phyloP scores from a whole-genome alignment of 2,888 invertebrate species.

The Drosophila pseudotalamancana region DNA sequence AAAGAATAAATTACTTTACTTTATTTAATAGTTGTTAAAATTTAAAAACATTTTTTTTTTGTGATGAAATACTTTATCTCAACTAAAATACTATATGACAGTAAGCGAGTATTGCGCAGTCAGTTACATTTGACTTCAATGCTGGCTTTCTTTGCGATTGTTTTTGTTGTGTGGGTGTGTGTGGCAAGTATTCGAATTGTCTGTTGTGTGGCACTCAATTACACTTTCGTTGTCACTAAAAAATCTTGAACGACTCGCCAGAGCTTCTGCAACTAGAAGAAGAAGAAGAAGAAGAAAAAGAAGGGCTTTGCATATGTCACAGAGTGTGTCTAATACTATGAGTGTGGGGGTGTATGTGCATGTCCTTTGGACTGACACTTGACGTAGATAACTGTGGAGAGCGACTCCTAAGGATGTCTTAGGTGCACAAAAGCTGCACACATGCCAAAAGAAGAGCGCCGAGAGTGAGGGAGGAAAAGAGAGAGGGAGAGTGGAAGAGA shows the following conservation, averaged over 20 bases:
- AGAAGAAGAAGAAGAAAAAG: neutral
- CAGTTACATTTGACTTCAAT: neutral
- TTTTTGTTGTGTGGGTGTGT: conserved; percentile 16
- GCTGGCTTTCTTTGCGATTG: conserved; percentile 14
- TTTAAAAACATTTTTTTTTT: no score
- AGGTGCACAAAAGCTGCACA: conserved; percentile 36
- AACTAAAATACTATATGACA: no score
- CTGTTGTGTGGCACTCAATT: conserved; percentile 76
- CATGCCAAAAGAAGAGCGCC: neutral
- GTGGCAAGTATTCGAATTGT: conserved; percentile 64
- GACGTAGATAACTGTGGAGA: conserved; percentile 63
- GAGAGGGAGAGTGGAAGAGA: conserved; percentile 1
- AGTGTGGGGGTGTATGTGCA: neutral
- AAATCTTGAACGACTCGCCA: conserved; percentile 56
- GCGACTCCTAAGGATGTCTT: conserved; percentile 45
- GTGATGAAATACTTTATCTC: no score
- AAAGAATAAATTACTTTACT: no score
- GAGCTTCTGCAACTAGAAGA: conserved; percentile 5
- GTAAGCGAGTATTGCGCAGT: neutral
- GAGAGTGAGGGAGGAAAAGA: neutral
- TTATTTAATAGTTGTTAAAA: neutral
- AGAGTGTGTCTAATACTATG: neutral
- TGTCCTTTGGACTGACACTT: conserved; percentile 57
- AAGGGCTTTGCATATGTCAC: conserved; percentile 37
- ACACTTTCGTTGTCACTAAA: conserved; percentile 76